Percentiles rank a stretch among this genome's conserved stretches.
Conservation (phyloP, 2,888 invertebrate genomes). For the Rhagonycha fulva region DNA sequence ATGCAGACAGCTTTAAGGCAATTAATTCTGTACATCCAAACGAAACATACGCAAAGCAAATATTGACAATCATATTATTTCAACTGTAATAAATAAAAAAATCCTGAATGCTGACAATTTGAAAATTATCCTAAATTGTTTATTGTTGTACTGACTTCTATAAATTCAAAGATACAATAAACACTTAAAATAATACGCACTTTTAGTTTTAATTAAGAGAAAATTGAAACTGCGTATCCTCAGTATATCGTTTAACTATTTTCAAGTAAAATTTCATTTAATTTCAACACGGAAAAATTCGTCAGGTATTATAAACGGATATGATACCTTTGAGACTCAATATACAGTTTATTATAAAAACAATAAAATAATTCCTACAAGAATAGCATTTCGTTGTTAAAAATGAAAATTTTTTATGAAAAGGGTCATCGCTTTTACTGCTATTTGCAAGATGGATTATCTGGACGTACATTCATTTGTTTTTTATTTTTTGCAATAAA, state of each 20-base stretch:
- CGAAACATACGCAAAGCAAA: too few relatives aligned
- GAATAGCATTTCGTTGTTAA: background rate
- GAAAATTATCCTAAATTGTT: too few relatives aligned
- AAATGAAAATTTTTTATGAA: background rate
- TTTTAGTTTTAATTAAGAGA: background rate
- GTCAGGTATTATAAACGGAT: background rate
- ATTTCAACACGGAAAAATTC: background rate
- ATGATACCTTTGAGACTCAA: background rate
- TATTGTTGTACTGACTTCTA: background rate
- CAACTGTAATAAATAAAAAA: background rate
- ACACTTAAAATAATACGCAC: background rate
- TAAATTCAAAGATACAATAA: background rate
- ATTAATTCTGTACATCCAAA: background rate
- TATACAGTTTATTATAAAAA: background rate
- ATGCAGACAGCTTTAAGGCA: background rate
- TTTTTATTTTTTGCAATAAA: background rate
- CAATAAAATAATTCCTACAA: background rate
- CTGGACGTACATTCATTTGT: background rate
- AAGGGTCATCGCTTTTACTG: background rate
- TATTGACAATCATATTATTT: background rate
- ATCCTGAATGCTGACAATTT: too few relatives aligned
- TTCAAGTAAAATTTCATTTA: background rate
- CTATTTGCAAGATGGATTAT: background rate
- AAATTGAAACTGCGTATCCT: background rate
- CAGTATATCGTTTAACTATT: background rate